These are phyloP conservation scores for Drosophila sp. DNA, from an alignment of 1,140 invertebrate genomes.

Conservation along the genomic window DNA sequence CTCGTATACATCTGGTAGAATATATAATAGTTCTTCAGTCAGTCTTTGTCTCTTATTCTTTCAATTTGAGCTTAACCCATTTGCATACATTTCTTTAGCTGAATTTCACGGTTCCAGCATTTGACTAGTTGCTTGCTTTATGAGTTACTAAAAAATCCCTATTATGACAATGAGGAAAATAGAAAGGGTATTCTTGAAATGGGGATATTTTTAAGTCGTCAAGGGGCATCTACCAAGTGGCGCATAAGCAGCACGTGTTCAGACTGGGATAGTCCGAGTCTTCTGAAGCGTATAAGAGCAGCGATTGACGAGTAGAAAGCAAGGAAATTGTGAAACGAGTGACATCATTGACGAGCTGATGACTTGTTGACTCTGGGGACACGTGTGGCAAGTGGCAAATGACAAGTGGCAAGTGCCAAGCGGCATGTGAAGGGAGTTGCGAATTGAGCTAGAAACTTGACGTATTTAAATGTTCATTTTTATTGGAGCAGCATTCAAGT, in stretches of 20 bases:
- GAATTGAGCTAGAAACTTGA: conserved; percentile 15
- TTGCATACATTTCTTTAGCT: conserved; percentile 16
- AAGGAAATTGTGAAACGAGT: not conserved
- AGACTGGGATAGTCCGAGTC: not conserved
- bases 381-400: not conserved
- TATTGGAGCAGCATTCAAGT: conserved; percentile 19
- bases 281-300: not conserved
- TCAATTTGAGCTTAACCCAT: conserved; percentile 10
- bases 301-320: conserved; percentile 2
- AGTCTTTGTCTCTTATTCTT: not conserved
- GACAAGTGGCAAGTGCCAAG: not conserved
- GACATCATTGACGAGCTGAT: conserved; percentile 22
- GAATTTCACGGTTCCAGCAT: conserved; percentile 5
- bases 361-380: conserved; percentile 6
- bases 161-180: conserved; percentile 39
- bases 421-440: not conserved
- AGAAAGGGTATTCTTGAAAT: not conserved
- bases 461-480: conserved; percentile 40
- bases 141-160: conserved; percentile 47
- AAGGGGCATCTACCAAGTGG: conserved; percentile 18
- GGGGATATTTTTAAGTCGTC: not conserved
- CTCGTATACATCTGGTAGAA: not conserved
- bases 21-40: no score
- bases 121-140: conserved; percentile 36
- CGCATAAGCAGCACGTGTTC: conserved; percentile 28